Base-by-base conservation (phyloP, 1,140 invertebrate genomes). In the Pseudomyrmex gracilis region DNA sequence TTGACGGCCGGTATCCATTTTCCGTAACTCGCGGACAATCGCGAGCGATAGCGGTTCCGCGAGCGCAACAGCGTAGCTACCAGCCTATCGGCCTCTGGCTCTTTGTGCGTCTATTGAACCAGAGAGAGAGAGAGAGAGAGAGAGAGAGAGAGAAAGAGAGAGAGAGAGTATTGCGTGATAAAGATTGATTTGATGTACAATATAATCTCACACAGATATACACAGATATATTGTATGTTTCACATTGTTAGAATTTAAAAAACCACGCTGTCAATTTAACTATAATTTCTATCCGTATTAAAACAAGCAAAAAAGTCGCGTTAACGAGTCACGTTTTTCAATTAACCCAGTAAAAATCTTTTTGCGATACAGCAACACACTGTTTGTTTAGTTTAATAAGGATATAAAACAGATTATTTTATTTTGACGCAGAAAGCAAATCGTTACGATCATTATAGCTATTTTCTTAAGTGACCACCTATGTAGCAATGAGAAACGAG, bases 1-100 rank as follows among this genome's bases (percentile, higher is more conserved):
- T 71, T 70, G 76, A 78, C 76, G 76, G 67, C 76, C 63, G 20
- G 53, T 43, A 78, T 78, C 64, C 64, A 78, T 70, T 80, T 70
- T 58, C 43, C 55, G 12, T 17, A 45, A 80, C 66, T 71, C 66
- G 55, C 20, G 43, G 53, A 58, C 70, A 70, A 80, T 80, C 49
- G 63, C 61, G 2, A 20, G n/a, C 51, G 61, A 83, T 43, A 60
- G 22, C 4, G 63, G 10, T 55, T 43, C 43, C 24, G 1, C 45
- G 24, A 24, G 22, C 49, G 17, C 34, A 12, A 5, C 43, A 2
- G 5, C 20, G n/a, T 13, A 17, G 22, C 60, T 51, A 66, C n/a
- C 0, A 34, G 13, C 64, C 64, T 17, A 51, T 47, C 17, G 9
- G 12, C 34, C 34, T 49, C 17, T 53, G 13, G 20, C 34, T 34